Evolutionary conservation across 2,797 vertebrate species (phyloP).

Genomic region (Tadarida brasiliensis): DNA sequence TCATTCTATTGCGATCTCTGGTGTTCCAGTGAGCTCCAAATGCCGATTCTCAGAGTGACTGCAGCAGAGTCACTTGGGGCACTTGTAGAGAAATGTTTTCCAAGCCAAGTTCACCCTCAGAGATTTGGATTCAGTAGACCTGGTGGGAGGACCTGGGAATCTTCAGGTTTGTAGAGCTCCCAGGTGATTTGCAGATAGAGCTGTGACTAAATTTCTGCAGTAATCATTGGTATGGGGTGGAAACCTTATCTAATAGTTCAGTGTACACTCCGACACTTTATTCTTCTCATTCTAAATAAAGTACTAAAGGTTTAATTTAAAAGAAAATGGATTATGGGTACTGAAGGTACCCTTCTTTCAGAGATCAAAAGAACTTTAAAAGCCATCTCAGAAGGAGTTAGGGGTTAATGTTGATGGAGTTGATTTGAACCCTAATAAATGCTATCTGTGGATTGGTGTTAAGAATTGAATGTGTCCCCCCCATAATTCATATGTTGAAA

Average conservation of each 20-base stretch:
- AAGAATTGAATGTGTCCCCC: neutral
- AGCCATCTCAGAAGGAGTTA: neutral
- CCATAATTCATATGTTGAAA: neutral
- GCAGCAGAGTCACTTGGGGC: neutral
- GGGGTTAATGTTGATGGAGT: neutral
- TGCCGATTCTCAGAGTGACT: neutral
- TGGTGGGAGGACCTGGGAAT: neutral
- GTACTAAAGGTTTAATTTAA: neutral
- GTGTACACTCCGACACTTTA: neutral
- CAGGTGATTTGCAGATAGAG: neutral
- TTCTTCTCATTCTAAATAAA: conserved; percentile 17
- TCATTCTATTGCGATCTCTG: neutral
- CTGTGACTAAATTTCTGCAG: neutral
- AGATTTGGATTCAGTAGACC: neutral
- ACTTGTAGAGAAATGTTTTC: neutral
- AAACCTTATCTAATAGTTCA: neutral
- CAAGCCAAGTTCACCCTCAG: neutral
- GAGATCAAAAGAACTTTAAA: conserved; percentile 42
- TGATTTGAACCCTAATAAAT: conserved; percentile 19
- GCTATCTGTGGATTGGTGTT: neutral
- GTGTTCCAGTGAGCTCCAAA: neutral
- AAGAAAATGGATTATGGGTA: neutral
- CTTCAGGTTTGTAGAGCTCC: neutral
- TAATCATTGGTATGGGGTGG: neutral
- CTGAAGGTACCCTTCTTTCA: neutral